Conservation (phyloP, 2,888 invertebrate genomes). For the Slavum lentiscoides region DNA sequence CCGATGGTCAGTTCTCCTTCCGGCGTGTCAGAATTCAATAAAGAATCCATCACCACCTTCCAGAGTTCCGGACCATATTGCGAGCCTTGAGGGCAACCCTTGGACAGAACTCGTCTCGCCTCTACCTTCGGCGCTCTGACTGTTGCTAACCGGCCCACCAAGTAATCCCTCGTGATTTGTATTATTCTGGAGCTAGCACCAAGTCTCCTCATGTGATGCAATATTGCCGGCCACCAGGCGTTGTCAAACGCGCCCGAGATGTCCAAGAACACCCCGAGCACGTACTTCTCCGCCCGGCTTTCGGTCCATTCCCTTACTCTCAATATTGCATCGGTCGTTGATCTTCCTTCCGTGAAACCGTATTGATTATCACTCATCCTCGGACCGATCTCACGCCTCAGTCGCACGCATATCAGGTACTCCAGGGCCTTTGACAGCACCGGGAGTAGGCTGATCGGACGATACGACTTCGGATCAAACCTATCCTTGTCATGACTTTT, state of each 20-base stretch:
- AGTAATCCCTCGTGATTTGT: not conserved
- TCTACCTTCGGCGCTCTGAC: not conserved
- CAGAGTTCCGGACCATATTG: not conserved
- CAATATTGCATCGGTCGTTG: not conserved
- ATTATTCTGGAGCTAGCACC: too few species aligned
- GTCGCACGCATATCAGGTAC: not conserved
- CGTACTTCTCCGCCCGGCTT: not conserved
- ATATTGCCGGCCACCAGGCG: constrained; percentile 10
- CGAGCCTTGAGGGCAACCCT: not conserved
- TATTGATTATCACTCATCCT: not conserved
- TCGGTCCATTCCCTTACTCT: not conserved
- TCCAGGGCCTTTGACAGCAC: constrained; percentile 8
- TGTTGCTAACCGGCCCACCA: not conserved
- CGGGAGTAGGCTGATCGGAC: not conserved
- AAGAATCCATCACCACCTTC: not conserved
- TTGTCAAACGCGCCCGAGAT: constrained; percentile 6
- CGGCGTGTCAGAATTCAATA: not conserved
- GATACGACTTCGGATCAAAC: constrained; percentile 1
- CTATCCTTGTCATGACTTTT: not conserved
- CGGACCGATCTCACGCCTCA: not conserved
- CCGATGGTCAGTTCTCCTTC: not conserved
- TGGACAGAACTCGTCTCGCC: not conserved
- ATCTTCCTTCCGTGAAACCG: not conserved
- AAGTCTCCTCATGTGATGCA: not conserved
- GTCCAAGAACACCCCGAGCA: not conserved